Evolutionary conservation across 2,888 invertebrate species (phyloP), one percentile per base, ranked within the genome.

Genomic region (Drosophila gaucha): DNA sequence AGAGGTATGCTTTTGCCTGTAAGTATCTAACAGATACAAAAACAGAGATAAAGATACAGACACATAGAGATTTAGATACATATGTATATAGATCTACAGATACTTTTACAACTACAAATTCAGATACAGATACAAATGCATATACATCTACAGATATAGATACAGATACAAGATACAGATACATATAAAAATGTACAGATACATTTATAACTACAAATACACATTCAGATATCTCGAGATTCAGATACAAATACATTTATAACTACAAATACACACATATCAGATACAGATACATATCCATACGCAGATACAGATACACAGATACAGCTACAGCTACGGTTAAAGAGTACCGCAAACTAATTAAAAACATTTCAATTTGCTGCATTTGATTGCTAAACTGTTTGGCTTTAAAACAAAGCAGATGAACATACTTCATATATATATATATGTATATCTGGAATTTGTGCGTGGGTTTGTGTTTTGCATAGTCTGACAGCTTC

Each of bases 291-390:
- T 22, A 62, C n/a, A 20, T n/a, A n/a, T n/a, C n/a, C n/a, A n/a
- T n/a, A n/a, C n/a, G n/a, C n/a, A 44, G 14, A 16, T 35, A 22
- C 30, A 51, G n/a, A 30, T 30, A 57, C 43, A 52, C n/a, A 44
- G 14, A 16, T 35, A 22, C 30, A 51, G n/a, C 24, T 30, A 57
- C 43, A 52, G n/a, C n/a, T n/a, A n/a, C n/a, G 46, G 6, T 26
- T 6, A 51, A 58, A 57, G 24, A 30, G 35, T 14, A 20, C 46
- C 36, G n/a, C 69, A 68, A 73, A 72, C 73, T 66, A 73, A 76
- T 73, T 76, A 73, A 76, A 73, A 76, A 57, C 47, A 76, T 62
- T 73, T 76, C 50, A 65, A 41, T 71, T n/a, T 22, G 35, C 50
- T 54, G 65, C 16, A 71, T 44, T 64, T 50, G 55, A 71, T 31